Base-by-base conservation (phyloP, 1,140 invertebrate species). In the Caerostris darwini region DNA sequence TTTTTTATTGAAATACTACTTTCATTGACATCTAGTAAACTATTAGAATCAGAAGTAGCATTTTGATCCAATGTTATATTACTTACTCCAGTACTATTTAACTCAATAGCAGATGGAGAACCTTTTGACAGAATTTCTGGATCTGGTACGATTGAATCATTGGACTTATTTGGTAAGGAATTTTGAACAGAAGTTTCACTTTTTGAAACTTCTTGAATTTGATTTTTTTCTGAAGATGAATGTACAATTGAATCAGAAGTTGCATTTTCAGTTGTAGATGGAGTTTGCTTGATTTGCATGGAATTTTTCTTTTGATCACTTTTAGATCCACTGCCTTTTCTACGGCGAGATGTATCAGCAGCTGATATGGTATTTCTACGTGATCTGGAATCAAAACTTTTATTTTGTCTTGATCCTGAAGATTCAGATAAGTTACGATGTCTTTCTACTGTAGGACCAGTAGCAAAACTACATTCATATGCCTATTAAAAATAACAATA, bases 401-500 rank as follows among this genome's bases (percentile, higher is more conserved):
- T 92, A 88, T 94, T 87, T 50, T 71, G 58, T 53, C 87, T 86
- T 71, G 83, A 87, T 5, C 94, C 94, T 53, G 93, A 94, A 71
- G 94, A 94, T 88, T 94, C 94, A n/a, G 94, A 94, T 34, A 94
- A 59, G 88, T 94, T 94, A 5, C 94, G 71, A 57, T 92, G 94
- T 17, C 94, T 57, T 82, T 94, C 92, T 6, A 94, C 86, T 50
- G 88, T 85, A 57, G 93, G 93, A 14, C 93, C 93, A 90, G 93
- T 94, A 61, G 93, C 93, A 94, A 53, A 94, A 85, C 93, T 94
- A 64, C 93, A 94, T 85, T 94, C 93, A 90, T 94, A 94, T n/a
- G 87, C 88, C 93, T 94, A 59, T 19, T 34, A 59, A 87, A 91
- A 14, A 86, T n/a, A 57, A 93, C 59, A 12, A 81, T 61, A 61